Conservation (phyloP, 1,140 invertebrate species). For the Leptinotarsa undecemlineata region DNA sequence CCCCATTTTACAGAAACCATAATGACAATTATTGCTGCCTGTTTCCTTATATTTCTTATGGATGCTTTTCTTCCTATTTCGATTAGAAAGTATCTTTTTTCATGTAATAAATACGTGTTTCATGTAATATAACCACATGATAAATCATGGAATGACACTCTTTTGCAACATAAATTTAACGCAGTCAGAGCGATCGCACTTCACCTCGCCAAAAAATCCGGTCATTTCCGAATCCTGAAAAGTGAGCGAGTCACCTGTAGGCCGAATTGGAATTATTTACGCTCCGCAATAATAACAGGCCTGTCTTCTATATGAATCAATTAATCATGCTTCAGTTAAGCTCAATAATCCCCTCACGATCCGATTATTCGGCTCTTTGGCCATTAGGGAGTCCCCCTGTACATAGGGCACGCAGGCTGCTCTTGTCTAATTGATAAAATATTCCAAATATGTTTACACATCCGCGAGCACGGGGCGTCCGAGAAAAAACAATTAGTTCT, state of each 20-base stretch:
- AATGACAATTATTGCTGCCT: too few species aligned
- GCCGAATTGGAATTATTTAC: slow-evolving; percentile 46
- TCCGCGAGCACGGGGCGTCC: slow-evolving; percentile 19
- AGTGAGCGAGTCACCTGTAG: slow-evolving; percentile 41
- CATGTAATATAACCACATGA: too few species aligned
- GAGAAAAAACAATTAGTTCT: slow-evolving; percentile 30
- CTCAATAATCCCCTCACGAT: slow-evolving; percentile 48
- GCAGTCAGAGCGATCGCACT: neutral
- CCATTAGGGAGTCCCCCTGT: slow-evolving; percentile 35
- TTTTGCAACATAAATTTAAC: neutral
- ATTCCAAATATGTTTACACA: slow-evolving; percentile 45
- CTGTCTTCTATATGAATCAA: slow-evolving; percentile 50
- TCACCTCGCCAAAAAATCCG: neutral
- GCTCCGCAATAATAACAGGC: slow-evolving; percentile 46
- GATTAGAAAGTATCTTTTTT: too few species aligned
- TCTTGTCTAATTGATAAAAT: slow-evolving; percentile 46
- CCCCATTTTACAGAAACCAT: too few species aligned
- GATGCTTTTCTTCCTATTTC: too few species aligned
- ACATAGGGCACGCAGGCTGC: slow-evolving; percentile 23
- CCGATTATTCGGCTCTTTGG: slow-evolving; percentile 46
- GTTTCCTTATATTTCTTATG: too few species aligned
- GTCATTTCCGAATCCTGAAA: neutral
- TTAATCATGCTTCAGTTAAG: slow-evolving; percentile 49
- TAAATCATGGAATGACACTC: neutral
- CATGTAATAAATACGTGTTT: too few species aligned